Percentiles rank a stretch among this genome's conserved stretches.
Evolutionary conservation across 2,797 vertebrate genomes (phyloP).

Genomic region (Phrynocephalus vlangalii): DNA sequence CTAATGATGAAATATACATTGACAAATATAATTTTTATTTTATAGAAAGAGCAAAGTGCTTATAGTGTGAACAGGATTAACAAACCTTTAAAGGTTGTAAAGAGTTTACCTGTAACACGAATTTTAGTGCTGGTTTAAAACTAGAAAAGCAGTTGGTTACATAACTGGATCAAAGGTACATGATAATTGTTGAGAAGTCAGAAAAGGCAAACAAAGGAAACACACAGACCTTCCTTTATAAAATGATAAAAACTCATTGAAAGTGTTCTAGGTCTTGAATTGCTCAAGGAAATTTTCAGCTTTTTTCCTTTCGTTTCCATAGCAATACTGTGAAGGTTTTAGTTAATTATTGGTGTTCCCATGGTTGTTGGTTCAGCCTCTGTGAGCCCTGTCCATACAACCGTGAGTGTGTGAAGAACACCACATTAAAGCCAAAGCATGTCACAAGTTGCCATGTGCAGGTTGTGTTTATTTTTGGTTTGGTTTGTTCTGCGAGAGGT

Average conservation of each 20-base stretch:
- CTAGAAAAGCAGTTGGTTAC: constrained; percentile 10
- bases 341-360: neutral
- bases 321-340: neutral
- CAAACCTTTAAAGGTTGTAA: neutral
- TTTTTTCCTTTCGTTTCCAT: neutral
- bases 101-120: neutral
- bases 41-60: neutral
- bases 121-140: neutral
- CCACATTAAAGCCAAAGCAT: neutral
- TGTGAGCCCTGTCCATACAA: neutral
- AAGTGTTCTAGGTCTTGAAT: neutral
- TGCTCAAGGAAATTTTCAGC: neutral
- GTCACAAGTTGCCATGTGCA: neutral
- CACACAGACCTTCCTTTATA: neutral
- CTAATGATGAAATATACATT: neutral
- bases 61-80: neutral
- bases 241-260: neutral
- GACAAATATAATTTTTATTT: neutral
- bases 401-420: neutral
- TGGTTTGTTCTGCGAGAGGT: too few species aligned
- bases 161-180: constrained; percentile 26
- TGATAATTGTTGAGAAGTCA: neutral
- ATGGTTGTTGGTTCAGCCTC: neutral
- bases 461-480: neutral
- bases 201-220: neutral